Evolutionary conservation across 1,140 invertebrate species (phyloP), one percentile per base, ranked within the genome.

Genomic region (Dinoponera quadriceps): DNA sequence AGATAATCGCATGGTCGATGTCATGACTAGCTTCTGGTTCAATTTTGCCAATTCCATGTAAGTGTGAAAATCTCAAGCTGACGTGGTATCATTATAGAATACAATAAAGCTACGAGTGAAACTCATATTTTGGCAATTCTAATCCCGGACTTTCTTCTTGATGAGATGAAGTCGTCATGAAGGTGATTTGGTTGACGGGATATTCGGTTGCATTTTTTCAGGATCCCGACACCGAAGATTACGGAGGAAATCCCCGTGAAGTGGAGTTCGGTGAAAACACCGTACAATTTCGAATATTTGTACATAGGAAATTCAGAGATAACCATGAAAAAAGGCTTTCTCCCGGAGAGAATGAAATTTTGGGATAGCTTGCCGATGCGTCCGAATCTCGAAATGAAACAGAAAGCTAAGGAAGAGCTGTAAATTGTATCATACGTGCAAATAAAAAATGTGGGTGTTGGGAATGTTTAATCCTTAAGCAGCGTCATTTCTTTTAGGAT

Each of bases 21-120:
- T 95, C 20, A 89, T 97, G 84, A 96, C 96, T 0, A 94, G 92
- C n/a, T 81, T 96, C 27, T 97, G 96, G 96, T 94, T 95, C 0
- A 96, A 97, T 91, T 97, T 97, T 88, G 96, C 96, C 0, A 95
- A 94, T 90, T 95, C 93, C 48, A 95, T 96, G 96, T 97, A 92
- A 94, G 94, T 82, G 27, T 44, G 57, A 27, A 65, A 55, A 54
- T 60, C 5, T 38, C 16, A 14, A 71, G 16, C 33, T 71, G 18
- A 20, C 27, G 13, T 59, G 25, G 3, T 0, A 18, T 18, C 14
- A 7, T 44, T 44, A 9, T 25, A 33, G 25, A 63, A 33, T 13
- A 60, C 3, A 48, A 5, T 11, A 7, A 33, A 73, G 55, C 16
- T 11, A 25, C 20, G 18, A 29, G 16, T 49, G 2, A 27, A 54